These are phyloP conservation scores for Tretioscincus oriximinensis DNA, from an alignment of 2,113 vertebrate genomes.

Conservation along the genomic window DNA sequence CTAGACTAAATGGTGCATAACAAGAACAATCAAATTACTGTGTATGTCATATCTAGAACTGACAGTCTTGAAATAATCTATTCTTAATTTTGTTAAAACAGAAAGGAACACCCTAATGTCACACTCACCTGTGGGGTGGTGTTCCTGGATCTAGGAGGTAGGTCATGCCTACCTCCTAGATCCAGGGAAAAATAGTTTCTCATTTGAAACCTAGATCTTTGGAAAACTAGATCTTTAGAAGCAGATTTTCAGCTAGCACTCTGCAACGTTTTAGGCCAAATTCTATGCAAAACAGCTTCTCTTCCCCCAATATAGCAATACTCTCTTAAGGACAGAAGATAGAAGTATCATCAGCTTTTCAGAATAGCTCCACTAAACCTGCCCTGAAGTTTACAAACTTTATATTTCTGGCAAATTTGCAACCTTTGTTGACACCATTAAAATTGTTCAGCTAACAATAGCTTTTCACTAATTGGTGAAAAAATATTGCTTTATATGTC, in stretches of 20 bases:
- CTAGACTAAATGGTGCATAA: too few species aligned
- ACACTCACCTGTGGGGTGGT: too few species aligned
- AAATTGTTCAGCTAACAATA: neutral
- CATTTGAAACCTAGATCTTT: neutral
- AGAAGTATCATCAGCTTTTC: neutral
- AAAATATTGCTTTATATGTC: constrained; percentile 5
- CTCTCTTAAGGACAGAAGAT: neutral
- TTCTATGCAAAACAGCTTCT: neutral
- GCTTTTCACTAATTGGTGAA: neutral
- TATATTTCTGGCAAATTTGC: neutral
- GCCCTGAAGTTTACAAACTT: neutral
- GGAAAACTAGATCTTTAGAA: too few species aligned
- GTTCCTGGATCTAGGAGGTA: neutral
- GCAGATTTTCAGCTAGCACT: neutral
- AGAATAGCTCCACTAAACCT: neutral
- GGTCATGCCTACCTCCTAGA: too few species aligned
- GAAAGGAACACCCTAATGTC: neutral
- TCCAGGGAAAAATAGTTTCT: neutral
- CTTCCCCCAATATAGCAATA: neutral
- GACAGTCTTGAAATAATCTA: neutral
- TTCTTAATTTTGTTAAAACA: neutral
- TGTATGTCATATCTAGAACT: too few species aligned
- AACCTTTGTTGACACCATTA: neutral
- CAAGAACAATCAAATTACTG: too few species aligned
- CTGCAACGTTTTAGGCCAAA: neutral